Conservation (phyloP, 2,797 vertebrate species). For the Vultur gryphus region DNA sequence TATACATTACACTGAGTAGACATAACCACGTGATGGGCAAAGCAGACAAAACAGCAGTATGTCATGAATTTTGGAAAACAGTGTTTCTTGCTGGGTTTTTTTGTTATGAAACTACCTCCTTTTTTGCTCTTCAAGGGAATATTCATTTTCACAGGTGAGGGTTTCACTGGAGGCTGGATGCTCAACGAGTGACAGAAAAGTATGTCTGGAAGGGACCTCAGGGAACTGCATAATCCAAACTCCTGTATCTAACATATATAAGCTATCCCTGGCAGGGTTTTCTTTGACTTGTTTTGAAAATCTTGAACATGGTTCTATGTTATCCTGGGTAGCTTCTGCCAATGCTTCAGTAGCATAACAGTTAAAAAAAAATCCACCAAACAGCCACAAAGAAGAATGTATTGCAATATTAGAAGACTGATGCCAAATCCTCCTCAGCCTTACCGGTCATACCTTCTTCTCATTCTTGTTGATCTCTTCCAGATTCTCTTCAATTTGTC, state of each 20-base stretch:
- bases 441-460: not conserved
- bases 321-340: not conserved
- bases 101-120: not conserved
- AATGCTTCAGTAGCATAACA: not conserved
- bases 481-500: not conserved
- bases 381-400: not conserved
- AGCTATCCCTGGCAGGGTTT: not conserved
- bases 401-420: not conserved
- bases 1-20: not conserved
- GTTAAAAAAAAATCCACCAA: not conserved
- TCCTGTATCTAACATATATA: not conserved
- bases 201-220: not conserved
- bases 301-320: not conserved
- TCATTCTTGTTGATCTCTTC: not conserved
- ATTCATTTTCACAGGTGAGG: not conserved
- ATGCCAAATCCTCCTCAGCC: not conserved
- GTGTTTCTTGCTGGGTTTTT: not conserved
- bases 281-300: not conserved
- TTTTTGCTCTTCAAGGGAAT: not conserved
- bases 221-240: not conserved
- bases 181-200: not conserved
- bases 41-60: not conserved
- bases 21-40: not conserved
- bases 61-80: not conserved
- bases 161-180: not conserved